phyloP scores from a whole-genome alignment of 2,113 vertebrate species.

The Balaenoptera acutorostrata region DNA sequence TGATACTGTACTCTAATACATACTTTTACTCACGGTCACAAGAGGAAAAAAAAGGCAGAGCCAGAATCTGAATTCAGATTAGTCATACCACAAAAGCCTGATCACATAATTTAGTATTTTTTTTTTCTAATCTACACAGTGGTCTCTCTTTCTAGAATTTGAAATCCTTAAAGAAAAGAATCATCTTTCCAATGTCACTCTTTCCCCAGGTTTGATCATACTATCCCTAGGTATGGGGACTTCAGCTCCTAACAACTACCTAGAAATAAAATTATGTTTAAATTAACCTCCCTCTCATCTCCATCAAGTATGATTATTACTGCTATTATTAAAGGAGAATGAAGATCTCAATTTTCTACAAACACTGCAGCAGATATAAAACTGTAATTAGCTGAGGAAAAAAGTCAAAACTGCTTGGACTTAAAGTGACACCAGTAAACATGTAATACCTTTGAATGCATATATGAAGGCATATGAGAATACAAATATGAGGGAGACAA shows the following conservation, averaged over 20 bases:
- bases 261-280: background rate
- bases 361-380: background rate
- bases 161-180: background rate
- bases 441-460: background rate
- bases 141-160: background rate
- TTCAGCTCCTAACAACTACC: background rate
- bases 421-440: background rate
- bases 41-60: background rate
- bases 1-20: background rate
- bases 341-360: background rate
- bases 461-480: background rate
- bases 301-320: background rate
- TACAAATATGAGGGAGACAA: background rate
- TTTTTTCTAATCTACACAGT: background rate
- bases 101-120: background rate
- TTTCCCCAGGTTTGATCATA: background rate
- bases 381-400: background rate
- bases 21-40: background rate
- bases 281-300: background rate
- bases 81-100: background rate
- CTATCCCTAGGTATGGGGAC: background rate
- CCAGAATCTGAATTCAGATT: background rate
- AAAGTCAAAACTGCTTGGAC: background rate
- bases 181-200: background rate
- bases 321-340: background rate